A percentile compares a stretch with the other conserved stretches of the same genome.
These are phyloP conservation scores for Tetranychus cinnabarinus DNA, from an alignment of 1,140 invertebrate genomes.

Conservation along the genomic window DNA sequence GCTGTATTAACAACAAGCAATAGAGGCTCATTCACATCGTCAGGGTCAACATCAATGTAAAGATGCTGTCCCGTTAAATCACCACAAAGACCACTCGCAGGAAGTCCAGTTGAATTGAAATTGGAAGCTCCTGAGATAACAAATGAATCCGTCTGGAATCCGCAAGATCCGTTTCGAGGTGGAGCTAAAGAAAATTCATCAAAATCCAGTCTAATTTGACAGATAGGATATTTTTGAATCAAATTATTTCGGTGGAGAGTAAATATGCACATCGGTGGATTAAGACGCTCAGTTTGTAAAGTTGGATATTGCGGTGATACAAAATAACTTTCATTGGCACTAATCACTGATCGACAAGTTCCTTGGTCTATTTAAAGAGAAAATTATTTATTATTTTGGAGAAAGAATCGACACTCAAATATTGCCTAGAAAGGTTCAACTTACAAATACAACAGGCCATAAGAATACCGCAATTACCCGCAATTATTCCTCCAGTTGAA, in stretches of 20 bases:
- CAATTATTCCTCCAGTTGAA: constrained; percentile 9
- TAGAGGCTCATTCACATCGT: constrained; percentile 6
- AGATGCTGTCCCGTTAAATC: constrained; percentile 11
- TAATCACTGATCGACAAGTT: constrained; percentile 8
- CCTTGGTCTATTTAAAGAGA: constrained; percentile 7
- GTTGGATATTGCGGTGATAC: constrained; percentile 9
- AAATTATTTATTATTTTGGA: background rate
- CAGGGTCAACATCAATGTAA: constrained; percentile 11
- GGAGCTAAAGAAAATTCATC: constrained; percentile 10
- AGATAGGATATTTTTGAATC: constrained; percentile 11
- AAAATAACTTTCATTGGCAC: constrained; percentile 12
- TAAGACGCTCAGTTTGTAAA: constrained; percentile 7
- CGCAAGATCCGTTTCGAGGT: constrained; percentile 9
- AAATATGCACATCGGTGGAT: constrained; percentile 11
- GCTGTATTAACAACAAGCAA: constrained; percentile 9
- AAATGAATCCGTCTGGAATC: constrained; percentile 9
- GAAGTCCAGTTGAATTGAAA: constrained; percentile 10
- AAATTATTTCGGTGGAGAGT: constrained; percentile 9
- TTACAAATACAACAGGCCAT: constrained; percentile 10
- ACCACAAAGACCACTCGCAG: constrained; percentile 6
- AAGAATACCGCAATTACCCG: constrained; percentile 9
- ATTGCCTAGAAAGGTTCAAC: background rate
- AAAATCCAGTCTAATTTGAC: constrained; percentile 11
- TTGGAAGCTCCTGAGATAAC: constrained; percentile 9
- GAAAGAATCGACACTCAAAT: background rate